These are phyloP conservation scores for Erebia aethiops DNA, from an alignment of 2,888 invertebrate species.

Conservation along the genomic window DNA sequence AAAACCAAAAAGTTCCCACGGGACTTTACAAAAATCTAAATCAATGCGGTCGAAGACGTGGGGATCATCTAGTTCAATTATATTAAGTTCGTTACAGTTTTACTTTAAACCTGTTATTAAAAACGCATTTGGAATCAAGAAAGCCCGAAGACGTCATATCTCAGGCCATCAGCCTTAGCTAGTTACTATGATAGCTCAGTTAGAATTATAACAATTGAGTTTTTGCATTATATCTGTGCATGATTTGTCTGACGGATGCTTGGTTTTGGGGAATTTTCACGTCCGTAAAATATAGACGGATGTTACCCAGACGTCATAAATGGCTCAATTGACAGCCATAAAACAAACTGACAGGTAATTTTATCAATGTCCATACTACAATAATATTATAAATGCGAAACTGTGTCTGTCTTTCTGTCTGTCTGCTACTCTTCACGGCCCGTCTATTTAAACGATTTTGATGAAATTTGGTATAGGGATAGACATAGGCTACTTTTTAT, in stretches of 20 bases:
- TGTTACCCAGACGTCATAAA: neutral
- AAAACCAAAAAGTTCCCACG: too few relatives aligned
- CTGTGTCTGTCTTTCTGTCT: too few relatives aligned
- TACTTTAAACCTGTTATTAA: neutral
- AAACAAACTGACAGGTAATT: too few relatives aligned
- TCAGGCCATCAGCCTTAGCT: constrained; percentile 3
- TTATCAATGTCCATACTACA: too few relatives aligned
- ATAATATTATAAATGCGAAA: too few relatives aligned
- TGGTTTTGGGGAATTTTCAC: constrained; percentile 12
- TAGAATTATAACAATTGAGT: neutral
- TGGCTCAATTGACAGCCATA: neutral
- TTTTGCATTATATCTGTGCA: constrained; percentile 11
- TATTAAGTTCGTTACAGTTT: neutral
- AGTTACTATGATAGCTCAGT: constrained; percentile 6
- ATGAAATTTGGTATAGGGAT: too few relatives aligned
- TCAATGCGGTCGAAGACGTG: too few relatives aligned
- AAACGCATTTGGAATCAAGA: constrained; percentile 7
- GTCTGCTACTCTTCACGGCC: too few relatives aligned
- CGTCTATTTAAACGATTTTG: too few relatives aligned
- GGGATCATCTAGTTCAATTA: too few relatives aligned
- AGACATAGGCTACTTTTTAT: too few relatives aligned
- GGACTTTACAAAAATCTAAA: too few relatives aligned
- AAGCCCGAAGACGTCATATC: constrained; percentile 4
- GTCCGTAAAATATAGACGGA: neutral
- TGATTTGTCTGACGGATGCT: constrained; percentile 13